These are phyloP conservation scores for Polyommatus icarus DNA, from an alignment of 2,888 invertebrate genomes.

Conservation along the genomic window DNA sequence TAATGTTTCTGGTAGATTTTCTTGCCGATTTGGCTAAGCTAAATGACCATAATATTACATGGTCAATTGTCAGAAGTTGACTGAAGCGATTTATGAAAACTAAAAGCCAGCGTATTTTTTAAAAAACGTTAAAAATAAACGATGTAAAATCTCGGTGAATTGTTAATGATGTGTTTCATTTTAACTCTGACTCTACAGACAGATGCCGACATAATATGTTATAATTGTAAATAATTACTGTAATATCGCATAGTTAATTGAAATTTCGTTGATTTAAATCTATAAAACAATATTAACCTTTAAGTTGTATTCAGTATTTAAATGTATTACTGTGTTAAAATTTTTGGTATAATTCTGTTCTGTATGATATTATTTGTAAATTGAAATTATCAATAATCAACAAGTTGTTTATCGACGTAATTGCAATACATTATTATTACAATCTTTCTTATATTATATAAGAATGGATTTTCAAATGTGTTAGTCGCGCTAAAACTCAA, in stretches of 20 bases:
- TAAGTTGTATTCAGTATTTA: not conserved
- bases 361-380: not conserved
- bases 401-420: not conserved
- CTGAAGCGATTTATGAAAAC: not conserved
- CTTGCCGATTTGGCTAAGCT: too few species aligned
- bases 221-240: conserved; percentile 21
- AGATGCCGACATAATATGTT: conserved; percentile 6
- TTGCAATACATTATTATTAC: not conserved
- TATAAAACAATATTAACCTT: not conserved
- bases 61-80: too few species aligned
- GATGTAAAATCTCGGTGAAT: conserved; percentile 18
- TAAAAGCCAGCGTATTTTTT: not conserved
- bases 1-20: too few species aligned
- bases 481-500: too few species aligned
- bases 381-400: not conserved
- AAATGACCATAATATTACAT: too few species aligned
- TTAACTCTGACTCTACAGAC: not conserved
- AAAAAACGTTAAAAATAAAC: not conserved
- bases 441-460: too few species aligned
- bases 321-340: not conserved
- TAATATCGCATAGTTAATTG: conserved; percentile 11
- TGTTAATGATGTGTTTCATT: conserved; percentile 13
- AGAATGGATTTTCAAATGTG: too few species aligned
- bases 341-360: not conserved
- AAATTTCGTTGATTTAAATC: conserved; percentile 23